Percentiles rank a stretch among this genome's conserved stretches.
Conservation (phyloP, 1,140 invertebrate species). For the Zaprionus capensis region DNA sequence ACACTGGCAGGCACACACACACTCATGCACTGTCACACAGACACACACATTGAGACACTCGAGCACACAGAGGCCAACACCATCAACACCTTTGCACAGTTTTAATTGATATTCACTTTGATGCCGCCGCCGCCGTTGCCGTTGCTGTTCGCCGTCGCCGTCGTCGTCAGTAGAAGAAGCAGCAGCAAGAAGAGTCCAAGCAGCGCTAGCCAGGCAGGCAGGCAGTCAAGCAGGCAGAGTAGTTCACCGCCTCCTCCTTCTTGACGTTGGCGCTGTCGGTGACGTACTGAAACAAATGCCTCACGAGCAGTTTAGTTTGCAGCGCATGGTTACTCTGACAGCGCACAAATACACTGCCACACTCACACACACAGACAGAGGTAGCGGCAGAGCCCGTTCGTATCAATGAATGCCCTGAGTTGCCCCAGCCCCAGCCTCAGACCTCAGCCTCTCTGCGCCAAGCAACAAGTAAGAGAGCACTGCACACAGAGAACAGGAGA, state of each 20-base stretch:
- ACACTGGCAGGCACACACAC: constrained; percentile 35
- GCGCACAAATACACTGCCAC: neutral
- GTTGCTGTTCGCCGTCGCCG: constrained; percentile 13
- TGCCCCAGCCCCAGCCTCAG: neutral
- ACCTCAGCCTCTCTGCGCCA: neutral
- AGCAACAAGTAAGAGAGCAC: constrained; percentile 16
- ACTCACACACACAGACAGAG: constrained; percentile 23
- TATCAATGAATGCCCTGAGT: constrained; percentile 36
- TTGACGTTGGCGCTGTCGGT: constrained; percentile 78
- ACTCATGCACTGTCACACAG: constrained; percentile 1
- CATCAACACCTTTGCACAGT: constrained; percentile 55
- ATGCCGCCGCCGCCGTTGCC: constrained; percentile 33
- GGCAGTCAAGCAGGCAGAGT: constrained; percentile 28
- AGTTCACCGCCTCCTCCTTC: constrained; percentile 77
- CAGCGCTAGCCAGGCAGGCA: constrained; percentile 14
- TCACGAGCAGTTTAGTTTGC: constrained; percentile 70
- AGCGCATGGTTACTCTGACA: constrained; percentile 47
- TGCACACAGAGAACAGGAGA: neutral
- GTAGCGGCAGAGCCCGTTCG: constrained; percentile 12
- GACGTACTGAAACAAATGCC: constrained; percentile 79
- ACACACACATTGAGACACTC: constrained; percentile 19
- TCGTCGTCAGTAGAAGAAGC: constrained; percentile 35
- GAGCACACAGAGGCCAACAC: constrained; percentile 30
- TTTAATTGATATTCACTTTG: constrained; percentile 65
- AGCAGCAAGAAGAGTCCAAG: constrained; percentile 31